Evolutionary conservation across 2,797 vertebrate species (phyloP), one percentile per base, ranked within the genome.

Genomic region (Pseudochaenichthys georgianus): DNA sequence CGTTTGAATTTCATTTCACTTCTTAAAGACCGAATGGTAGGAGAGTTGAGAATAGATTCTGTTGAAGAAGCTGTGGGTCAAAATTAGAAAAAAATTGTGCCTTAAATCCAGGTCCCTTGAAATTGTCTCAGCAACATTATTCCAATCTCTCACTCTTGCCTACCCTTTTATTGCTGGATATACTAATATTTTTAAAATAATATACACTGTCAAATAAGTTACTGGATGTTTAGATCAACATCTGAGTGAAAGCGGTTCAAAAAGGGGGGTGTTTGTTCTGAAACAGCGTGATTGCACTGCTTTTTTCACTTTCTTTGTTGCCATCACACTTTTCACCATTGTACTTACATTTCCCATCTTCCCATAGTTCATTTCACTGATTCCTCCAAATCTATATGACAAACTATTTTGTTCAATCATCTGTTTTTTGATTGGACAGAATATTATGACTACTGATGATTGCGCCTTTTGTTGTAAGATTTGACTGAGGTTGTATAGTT

Each of bases 91-190:
- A 61, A 80, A 81, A 85, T 48, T 86, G 94, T 95, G 94, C 94
- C 94, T 95, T 95, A 94, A 74, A 77, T 88, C 68, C 78, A 59
- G 62, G 63, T 90, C 84, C 77, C 68, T 79, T 71, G 42, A 85
- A 86, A 66, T 73, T 73, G 63, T 78, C 72, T 84, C 69, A 17
- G 46, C 50, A 72, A 68, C 71, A 69, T 72, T 42, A 72, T 77
- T 87, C 64, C 46, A 73, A 43, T 80, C 31, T 77, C 65, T 60
- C 42, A 64, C 53, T 47, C 70, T 81, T 84, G 58, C 73, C 78
- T 78, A 59, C 69, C 82, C 51, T 43, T 82, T 55, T 13, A 77
- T 75, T 75, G 75, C 84, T 82, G 81, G 78, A 85, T 77, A 76
- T 68, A 68, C 21, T 82, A 62, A 85, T 87, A 53, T 78, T 85